These are phyloP conservation scores for Anguilla pacifica DNA, from an alignment of 2,797 vertebrate genomes.

Conservation along the genomic window DNA sequence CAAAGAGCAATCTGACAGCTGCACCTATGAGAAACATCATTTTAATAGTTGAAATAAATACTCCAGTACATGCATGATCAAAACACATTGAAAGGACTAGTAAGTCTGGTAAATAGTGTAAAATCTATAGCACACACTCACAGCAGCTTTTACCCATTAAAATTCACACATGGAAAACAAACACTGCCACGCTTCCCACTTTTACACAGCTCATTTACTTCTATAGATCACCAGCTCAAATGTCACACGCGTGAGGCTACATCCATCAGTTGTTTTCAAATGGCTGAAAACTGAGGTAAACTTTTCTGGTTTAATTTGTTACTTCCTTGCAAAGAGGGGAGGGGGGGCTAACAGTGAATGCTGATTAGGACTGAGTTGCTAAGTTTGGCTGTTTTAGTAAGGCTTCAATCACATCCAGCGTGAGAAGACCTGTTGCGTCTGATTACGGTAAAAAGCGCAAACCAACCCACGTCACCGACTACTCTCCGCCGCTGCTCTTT, in stretches of 20 bases:
- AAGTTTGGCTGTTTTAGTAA: slow-evolving; percentile 51
- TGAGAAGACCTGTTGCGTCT: slow-evolving; percentile 66
- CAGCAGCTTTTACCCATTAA: slow-evolving; percentile 86
- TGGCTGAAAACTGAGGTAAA: slow-evolving; percentile 93
- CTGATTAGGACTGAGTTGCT: slow-evolving; percentile 51
- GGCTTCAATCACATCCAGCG: slow-evolving; percentile 77
- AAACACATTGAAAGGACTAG: slow-evolving; percentile 87
- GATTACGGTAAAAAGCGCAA: slow-evolving; percentile 45
- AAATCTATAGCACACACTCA: slow-evolving; percentile 87
- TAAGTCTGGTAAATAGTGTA: slow-evolving; percentile 93
- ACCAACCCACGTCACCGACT: slow-evolving; percentile 45
- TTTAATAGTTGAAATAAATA: slow-evolving; percentile 99
- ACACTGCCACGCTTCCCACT: slow-evolving; percentile 75
- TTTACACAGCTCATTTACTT: slow-evolving; percentile 74
- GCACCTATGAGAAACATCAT: slow-evolving; percentile 84
- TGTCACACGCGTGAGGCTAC: slow-evolving; percentile 78
- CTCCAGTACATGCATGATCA: slow-evolving; percentile 98
- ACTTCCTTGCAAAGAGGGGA: slow-evolving; percentile 63
- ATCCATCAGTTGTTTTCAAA: slow-evolving; percentile 78
- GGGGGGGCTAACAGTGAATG: slow-evolving; percentile 56
- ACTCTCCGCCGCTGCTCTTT: slow-evolving; percentile 50
- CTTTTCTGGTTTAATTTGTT: slow-evolving; percentile 70
- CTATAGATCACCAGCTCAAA: slow-evolving; percentile 73
- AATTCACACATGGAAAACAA: slow-evolving; percentile 79
- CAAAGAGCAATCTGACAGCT: slow-evolving; percentile 42